Conservation (phyloP, 2,888 invertebrate genomes). For the Cantharis flavilabris region DNA sequence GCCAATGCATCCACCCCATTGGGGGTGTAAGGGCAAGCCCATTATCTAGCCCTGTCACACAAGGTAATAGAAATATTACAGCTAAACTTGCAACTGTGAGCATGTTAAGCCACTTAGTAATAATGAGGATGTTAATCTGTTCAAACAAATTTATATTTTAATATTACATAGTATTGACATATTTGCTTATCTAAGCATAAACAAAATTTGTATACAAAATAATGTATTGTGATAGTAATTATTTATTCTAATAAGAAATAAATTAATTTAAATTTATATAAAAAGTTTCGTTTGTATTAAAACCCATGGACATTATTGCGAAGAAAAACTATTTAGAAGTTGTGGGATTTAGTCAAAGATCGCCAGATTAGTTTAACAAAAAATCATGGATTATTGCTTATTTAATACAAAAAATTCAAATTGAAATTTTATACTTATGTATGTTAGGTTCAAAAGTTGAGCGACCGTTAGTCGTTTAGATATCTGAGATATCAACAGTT, state of each 20-base stretch:
- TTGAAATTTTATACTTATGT: too few species aligned
- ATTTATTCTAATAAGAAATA: not conserved
- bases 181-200: not conserved
- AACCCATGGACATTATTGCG: not conserved
- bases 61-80: not conserved
- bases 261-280: not conserved
- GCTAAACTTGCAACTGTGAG: not conserved
- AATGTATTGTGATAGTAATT: not conserved
- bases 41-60: slow-evolving; percentile 58
- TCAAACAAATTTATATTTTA: not conserved
- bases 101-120: not conserved
- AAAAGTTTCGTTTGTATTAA: not conserved
- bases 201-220: not conserved
- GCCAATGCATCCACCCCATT: slow-evolving; percentile 77
- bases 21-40: slow-evolving; percentile 70
- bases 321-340: not conserved
- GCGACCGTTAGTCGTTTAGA: too few species aligned
- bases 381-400: too few species aligned
- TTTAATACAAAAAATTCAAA: too few species aligned
- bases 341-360: not conserved
- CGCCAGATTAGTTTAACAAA: too few species aligned
- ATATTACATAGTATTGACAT: not conserved
- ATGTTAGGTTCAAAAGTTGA: too few species aligned
- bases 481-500: too few species aligned
- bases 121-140: not conserved